Conservation (phyloP, 2,113 vertebrate genomes). For the Caretta caretta region DNA sequence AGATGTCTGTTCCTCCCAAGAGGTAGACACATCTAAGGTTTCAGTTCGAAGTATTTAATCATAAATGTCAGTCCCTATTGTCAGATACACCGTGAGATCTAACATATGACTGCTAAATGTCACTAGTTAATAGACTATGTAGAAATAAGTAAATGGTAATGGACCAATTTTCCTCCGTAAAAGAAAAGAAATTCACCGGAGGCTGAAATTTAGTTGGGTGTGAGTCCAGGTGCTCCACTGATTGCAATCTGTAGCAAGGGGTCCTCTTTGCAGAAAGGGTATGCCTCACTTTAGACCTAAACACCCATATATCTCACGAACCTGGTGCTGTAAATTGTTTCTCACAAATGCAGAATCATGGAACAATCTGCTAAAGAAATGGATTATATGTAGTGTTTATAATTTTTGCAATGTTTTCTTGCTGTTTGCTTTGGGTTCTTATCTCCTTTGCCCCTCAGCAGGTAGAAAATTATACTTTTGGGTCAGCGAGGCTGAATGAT, state of each 20-base stretch:
- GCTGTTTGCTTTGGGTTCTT: not conserved
- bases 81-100: slow-evolving; percentile 12
- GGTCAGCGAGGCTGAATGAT: not conserved
- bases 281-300: not conserved
- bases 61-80: slow-evolving; percentile 10
- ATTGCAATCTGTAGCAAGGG: not conserved
- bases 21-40: slow-evolving; percentile 30
- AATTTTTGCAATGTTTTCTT: not conserved
- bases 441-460: not conserved
- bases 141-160: fast-evolving
- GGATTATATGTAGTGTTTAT: not conserved
- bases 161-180: not conserved
- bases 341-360: not conserved
- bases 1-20: slow-evolving; percentile 55
- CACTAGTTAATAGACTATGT: not conserved
- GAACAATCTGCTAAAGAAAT: not conserved
- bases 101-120: not conserved
- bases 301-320: not conserved
- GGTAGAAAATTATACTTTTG: not conserved
- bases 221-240: not conserved
- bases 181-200: not conserved
- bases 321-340: not conserved
- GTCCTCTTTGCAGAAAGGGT: not conserved
- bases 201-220: fast-evolving
- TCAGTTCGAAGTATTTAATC: slow-evolving; percentile 43